Conservation (phyloP, 37 sponge, comb jelly and placozoan species). For the Aplysina aerophoba region DNA sequence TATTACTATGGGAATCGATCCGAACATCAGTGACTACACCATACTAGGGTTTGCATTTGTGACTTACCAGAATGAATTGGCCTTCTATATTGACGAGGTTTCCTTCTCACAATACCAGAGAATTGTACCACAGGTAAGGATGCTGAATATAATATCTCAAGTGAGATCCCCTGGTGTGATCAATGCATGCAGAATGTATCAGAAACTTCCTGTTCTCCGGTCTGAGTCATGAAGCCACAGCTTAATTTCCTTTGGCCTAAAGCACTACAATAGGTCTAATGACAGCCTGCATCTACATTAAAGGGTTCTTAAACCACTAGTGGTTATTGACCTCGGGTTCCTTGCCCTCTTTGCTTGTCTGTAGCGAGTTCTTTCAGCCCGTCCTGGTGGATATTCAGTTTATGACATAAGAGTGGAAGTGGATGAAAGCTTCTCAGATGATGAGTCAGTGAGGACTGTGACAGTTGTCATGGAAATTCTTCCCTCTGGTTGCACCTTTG, state of each 20-base stretch:
- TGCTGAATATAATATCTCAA: neutral
- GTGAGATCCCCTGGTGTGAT: no score
- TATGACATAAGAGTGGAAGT: conserved; percentile 7
- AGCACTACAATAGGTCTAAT: no score
- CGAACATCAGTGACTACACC: neutral
- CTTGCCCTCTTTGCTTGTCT: neutral
- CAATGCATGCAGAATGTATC: no score
- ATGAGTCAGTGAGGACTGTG: neutral
- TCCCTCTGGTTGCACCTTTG: conserved; percentile 43
- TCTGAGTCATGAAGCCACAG: no score
- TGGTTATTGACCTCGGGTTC: neutral
- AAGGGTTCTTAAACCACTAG: no score
- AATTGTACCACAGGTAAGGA: neutral
- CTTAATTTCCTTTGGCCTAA: no score
- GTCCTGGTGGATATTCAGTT: conserved; percentile 55
- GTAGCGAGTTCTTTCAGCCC: conserved; percentile 44
- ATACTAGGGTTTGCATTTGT: neutral
- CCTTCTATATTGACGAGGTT: conserved; percentile 63
- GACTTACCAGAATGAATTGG: neutral
- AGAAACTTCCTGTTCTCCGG: no score
- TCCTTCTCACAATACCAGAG: conserved; percentile 34
- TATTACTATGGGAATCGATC: neutral
- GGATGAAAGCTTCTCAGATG: neutral
- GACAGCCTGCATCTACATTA: no score
- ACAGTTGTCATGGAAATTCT: conserved; percentile 47